phyloP scores from a whole-genome alignment of 2,113 vertebrate species.

The Nothoprocta perdicaria region DNA sequence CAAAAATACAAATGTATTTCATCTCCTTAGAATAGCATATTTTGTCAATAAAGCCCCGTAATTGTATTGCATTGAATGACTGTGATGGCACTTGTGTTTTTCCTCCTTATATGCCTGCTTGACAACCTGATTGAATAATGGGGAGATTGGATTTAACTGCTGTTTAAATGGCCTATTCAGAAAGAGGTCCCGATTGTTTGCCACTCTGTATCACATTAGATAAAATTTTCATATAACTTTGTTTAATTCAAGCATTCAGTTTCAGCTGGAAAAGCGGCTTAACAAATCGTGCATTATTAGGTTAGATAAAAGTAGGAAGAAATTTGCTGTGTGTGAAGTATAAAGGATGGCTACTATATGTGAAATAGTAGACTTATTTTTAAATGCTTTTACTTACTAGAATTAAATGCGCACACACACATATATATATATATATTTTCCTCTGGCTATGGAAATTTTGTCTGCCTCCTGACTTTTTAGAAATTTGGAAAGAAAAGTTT shows the following conservation, averaged over 20 bases:
- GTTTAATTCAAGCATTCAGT: not conserved
- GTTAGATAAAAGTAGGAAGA: not conserved
- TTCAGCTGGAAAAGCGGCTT: not conserved
- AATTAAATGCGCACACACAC: not conserved
- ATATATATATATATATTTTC: too few relatives aligned
- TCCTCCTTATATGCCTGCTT: not conserved
- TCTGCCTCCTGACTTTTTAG: not conserved
- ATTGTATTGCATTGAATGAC: not conserved
- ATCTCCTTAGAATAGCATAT: not conserved
- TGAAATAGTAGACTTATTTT: not conserved
- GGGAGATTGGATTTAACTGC: not conserved
- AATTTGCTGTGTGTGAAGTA: not conserved
- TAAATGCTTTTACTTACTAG: not conserved
- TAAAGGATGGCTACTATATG: not conserved
- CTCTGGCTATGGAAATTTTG: slow-evolving; percentile 19
- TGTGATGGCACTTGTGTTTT: not conserved
- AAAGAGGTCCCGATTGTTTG: not conserved
- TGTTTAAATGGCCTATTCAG: not conserved
- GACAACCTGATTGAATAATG: not conserved
- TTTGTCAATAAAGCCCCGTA: not conserved
- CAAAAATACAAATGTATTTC: not conserved
- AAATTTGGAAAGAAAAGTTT: slow-evolving; percentile 22
- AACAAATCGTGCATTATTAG: not conserved
- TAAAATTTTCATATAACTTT: not conserved
- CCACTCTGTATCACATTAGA: not conserved